These are phyloP conservation scores for Artibeus jamaicensis DNA, from an alignment of 2,797 vertebrate species.

Conservation along the genomic window DNA sequence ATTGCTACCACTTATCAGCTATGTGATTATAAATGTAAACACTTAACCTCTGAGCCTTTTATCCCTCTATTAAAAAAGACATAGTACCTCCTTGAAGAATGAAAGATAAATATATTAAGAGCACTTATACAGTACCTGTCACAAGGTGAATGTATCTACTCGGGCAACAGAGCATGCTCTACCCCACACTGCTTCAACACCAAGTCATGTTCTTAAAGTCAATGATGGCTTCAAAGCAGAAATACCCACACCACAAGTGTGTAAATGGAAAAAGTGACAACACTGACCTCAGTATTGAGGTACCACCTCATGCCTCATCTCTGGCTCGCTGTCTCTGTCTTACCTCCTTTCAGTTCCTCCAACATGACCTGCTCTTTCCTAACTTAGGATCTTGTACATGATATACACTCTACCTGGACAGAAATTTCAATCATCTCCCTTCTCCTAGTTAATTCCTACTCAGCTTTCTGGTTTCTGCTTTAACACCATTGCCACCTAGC, in stretches of 20 bases:
- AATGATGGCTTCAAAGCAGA: background rate
- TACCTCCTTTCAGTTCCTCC: background rate
- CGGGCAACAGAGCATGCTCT: background rate
- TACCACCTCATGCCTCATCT: background rate
- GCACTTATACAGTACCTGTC: background rate
- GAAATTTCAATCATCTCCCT: background rate
- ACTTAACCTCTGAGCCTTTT: background rate
- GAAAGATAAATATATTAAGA: background rate
- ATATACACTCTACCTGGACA: background rate
- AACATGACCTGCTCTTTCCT: background rate
- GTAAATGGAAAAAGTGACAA: background rate
- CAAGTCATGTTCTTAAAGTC: background rate
- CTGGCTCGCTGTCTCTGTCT: background rate
- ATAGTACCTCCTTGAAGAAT: background rate
- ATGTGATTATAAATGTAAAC: background rate
- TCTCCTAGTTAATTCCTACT: background rate
- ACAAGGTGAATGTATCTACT: background rate
- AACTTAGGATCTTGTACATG: background rate
- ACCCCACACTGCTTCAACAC: background rate
- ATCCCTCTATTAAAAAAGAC: background rate
- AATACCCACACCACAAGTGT: background rate
- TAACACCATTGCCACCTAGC: background rate
- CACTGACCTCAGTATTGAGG: background rate
- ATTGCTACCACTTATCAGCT: background rate
- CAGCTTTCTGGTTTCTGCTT: background rate